phyloP scores from a whole-genome alignment of 2,888 invertebrate species.

The Dolichopus griseipennis region DNA sequence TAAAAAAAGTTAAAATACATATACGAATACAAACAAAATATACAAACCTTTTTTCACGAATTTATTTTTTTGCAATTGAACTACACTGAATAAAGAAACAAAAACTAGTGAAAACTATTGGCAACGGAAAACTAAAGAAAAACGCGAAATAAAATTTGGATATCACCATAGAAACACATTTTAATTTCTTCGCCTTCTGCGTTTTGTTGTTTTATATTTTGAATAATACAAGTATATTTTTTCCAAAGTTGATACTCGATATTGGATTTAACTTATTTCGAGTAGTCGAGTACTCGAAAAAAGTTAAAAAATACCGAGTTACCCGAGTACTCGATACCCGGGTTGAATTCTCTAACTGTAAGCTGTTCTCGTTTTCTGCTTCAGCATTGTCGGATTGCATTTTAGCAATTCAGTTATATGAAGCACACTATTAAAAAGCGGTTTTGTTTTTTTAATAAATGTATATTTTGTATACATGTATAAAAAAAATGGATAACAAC shows the following conservation, averaged over 20 bases:
- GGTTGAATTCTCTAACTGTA: no score
- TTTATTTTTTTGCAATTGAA: slow-evolving; percentile 1
- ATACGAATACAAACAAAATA: slow-evolving; percentile 1
- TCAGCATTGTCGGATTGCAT: no score
- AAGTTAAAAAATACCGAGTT: neutral
- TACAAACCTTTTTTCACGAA: slow-evolving; percentile 1
- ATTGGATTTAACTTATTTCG: neutral
- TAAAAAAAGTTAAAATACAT: slow-evolving; percentile 1
- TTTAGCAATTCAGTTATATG: no score
- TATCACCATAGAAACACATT: neutral
- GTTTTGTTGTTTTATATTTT: neutral
- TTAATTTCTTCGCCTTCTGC: neutral
- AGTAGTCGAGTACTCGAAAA: neutral
- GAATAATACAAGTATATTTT: neutral
- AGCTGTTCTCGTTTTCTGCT: no score
- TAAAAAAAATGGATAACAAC: no score
- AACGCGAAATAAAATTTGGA: neutral
- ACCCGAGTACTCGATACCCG: neutral
- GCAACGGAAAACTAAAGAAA: slow-evolving; percentile 1
- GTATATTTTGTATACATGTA: no score
- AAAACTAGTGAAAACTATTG: slow-evolving; percentile 1
- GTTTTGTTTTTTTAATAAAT: no score
- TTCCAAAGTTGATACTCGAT: slow-evolving; percentile 1
- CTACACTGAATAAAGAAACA: neutral
- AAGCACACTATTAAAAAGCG: no score